phyloP scores from a whole-genome alignment of 1,140 invertebrate species.

The Drosophila lacertosa region DNA sequence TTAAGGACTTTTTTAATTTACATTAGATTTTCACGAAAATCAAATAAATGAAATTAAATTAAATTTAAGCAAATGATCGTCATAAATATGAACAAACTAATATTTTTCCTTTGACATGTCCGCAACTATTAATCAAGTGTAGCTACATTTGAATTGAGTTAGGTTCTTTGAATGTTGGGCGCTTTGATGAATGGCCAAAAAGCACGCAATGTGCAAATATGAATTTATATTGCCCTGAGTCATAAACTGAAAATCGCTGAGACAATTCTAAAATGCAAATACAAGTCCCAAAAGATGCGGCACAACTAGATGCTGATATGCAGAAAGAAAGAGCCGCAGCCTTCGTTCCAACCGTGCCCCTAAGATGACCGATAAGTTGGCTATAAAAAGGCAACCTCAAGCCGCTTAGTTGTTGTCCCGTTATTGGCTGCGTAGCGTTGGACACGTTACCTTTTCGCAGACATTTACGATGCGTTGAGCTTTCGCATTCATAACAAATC shows the following conservation, averaged over 20 bases:
- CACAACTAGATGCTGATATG: conserved; percentile 21
- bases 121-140: conserved; percentile 27
- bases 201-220: conserved; percentile 14
- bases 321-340: background rate
- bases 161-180: background rate
- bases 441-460: conserved; percentile 16
- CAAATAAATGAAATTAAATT: no score
- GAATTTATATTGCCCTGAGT: conserved; percentile 26
- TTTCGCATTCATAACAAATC: conserved; percentile 16
- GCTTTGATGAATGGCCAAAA: conserved; percentile 7
- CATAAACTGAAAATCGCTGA: conserved; percentile 34
- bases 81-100: no score
- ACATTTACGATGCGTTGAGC: conserved; percentile 19
- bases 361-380: conserved; percentile 21
- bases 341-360: background rate
- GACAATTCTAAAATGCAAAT: conserved; percentile 36
- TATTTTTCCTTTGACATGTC: conserved; percentile 9
- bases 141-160: conserved; percentile 1
- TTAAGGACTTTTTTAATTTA: no score
- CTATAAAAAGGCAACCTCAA: conserved; percentile 28
- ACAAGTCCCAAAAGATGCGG: conserved; percentile 9
- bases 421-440: background rate
- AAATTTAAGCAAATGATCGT: no score
- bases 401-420: conserved; percentile 11
- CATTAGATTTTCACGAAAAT: no score